A percentile compares a stretch with the other conserved stretches of the same genome.
Conservation (phyloP, 2,888 invertebrate genomes). For the Tinea trinotella region DNA sequence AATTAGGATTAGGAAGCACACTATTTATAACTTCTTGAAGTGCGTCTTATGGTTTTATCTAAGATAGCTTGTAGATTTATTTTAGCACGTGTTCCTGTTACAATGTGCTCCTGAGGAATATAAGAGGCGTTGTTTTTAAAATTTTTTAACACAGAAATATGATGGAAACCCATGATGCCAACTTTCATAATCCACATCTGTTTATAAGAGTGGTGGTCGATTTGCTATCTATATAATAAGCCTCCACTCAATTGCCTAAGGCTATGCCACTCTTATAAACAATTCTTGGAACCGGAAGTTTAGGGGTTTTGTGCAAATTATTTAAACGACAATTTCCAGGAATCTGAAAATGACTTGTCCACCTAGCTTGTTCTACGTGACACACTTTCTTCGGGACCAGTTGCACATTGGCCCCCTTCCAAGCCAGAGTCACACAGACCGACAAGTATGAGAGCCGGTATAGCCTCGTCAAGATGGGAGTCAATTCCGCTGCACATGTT, state of each 20-base stretch:
- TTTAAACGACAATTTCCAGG: too few relatives aligned
- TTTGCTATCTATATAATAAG: not conserved
- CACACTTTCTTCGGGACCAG: too few relatives aligned
- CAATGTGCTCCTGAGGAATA: not conserved
- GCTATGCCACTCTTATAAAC: too few relatives aligned
- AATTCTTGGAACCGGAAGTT: too few relatives aligned
- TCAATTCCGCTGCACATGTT: too few relatives aligned
- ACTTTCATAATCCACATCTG: not conserved
- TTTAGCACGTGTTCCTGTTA: not conserved
- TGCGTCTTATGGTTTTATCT: not conserved
- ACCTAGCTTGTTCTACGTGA: too few relatives aligned
- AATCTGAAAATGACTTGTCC: too few relatives aligned
- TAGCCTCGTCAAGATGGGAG: too few relatives aligned
- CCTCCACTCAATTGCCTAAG: not conserved
- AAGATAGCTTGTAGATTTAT: conserved; percentile 9
- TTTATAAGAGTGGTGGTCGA: not conserved
- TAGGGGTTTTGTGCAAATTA: too few relatives aligned
- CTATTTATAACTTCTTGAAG: not conserved
- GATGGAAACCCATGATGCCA: not conserved
- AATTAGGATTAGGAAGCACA: not conserved
- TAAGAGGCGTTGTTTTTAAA: not conserved
- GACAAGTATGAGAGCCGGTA: too few relatives aligned
- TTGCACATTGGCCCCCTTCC: too few relatives aligned
- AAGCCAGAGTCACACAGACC: too few relatives aligned
- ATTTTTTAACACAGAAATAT: not conserved